These are phyloP conservation scores for Etia nguti DNA, from an alignment of 2,113 vertebrate species.

Conservation along the genomic window DNA sequence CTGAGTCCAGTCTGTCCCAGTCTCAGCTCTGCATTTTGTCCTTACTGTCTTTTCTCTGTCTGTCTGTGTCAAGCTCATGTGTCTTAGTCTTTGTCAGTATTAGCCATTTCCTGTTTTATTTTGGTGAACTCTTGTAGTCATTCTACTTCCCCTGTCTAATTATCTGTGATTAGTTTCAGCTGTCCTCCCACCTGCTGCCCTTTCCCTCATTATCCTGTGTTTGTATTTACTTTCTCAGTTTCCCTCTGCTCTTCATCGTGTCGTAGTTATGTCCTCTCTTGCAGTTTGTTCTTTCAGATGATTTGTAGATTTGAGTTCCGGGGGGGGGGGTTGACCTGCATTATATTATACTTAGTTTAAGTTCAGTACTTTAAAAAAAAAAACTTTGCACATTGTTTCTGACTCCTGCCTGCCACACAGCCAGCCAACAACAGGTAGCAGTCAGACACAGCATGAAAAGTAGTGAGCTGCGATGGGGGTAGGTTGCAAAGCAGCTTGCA, in stretches of 20 bases:
- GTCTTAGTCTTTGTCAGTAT: neutral
- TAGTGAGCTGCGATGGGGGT: neutral
- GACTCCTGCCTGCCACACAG: neutral
- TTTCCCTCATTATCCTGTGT: neutral
- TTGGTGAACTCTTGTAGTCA: neutral
- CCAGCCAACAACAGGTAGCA: neutral
- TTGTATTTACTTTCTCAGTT: neutral
- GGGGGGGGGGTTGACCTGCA: rapidly evolving
- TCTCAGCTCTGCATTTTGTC: neutral
- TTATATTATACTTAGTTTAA: neutral
- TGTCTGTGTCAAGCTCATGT: neutral
- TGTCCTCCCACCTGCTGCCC: neutral
- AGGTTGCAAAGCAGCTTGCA: neutral
- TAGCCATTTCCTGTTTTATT: neutral
- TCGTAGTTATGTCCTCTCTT: neutral
- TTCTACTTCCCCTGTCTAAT: neutral
- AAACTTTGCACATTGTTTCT: neutral
- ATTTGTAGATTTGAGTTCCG: neutral
- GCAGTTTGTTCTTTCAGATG: neutral
- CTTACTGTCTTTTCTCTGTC: neutral
- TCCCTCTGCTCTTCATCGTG: neutral
- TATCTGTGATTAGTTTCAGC: neutral
- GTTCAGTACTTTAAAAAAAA: neutral
- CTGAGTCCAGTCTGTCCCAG: neutral
- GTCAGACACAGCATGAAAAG: neutral